Base-by-base conservation (phyloP, 2,113 vertebrate species). In the Crotalus viridis region DNA sequence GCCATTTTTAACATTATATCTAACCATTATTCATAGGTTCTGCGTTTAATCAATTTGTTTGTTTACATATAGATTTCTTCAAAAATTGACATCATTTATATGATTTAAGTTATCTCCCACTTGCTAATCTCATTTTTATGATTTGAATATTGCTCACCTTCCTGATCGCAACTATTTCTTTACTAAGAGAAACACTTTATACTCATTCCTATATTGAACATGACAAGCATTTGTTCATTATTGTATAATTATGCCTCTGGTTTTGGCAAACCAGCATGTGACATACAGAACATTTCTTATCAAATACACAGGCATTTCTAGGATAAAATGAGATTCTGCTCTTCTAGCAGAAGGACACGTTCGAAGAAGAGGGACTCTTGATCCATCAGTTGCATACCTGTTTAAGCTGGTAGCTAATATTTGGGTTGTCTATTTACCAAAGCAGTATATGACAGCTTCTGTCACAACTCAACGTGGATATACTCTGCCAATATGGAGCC, bases 111-210 rank as follows among this genome's bases (percentile, higher is more conserved):
- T 0, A 0, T 0, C 3, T 95, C 93, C 93, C 94, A 13, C 5
- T 33, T 85, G 74, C 59, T 74, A 21, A 2, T 26, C 86, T 92
- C 95, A 94, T 94, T 96, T 95, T 95, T 91, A 90, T 59, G 17
- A 13, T 93, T 94, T 91, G 92, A 88, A 85, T 93, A 90, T 22
- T 54, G 5, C 33, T 5, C 59, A 93, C 92, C 93, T 91, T 85
- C 92, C 91, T 86, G 26, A 33, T 81, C 91, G 91, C 46, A 94
- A 51, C 74, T 52, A 69, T 33, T 15, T 26, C 85, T 92, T 91
- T 48, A 59, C n/a, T 43, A 33, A 22, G 85, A n/a, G 24, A 74
- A 6, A 91, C 51, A 15, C 46, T 52, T 43, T 52, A 8, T 24
- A 56, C 26, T 52, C 55, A 1, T 93, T 91, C 93, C 69, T 94